phyloP scores from a whole-genome alignment of 2,888 invertebrate genomes.

The Drosophila gaucha region DNA sequence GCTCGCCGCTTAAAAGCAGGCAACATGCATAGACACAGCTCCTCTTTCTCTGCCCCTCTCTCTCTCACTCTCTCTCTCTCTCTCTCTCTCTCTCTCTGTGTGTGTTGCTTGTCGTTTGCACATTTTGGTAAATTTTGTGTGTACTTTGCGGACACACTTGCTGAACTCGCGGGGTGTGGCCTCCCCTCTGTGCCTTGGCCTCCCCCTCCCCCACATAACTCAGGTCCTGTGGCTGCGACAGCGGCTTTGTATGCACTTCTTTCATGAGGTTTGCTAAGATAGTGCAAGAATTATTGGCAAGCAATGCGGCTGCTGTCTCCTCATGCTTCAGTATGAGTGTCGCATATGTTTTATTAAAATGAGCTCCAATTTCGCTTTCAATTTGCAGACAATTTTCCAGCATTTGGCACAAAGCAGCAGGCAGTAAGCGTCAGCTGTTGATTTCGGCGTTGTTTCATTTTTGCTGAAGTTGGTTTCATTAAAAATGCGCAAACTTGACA shows the following conservation, averaged over 20 bases:
- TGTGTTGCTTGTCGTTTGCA: conserved; percentile 74
- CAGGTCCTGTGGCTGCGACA: conserved; percentile 49
- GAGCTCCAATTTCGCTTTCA: conserved; percentile 75
- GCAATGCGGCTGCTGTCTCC: conserved; percentile 50
- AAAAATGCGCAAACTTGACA: conserved; percentile 56
- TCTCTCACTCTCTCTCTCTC: neutral
- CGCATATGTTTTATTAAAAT: conserved; percentile 80
- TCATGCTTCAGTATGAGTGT: conserved; percentile 26
- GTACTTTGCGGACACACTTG: conserved; percentile 59
- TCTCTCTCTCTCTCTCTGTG: conserved; percentile 16
- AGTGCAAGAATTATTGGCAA: conserved; percentile 78
- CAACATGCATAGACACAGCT: conserved; percentile 24
- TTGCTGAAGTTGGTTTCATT: conserved; percentile 48
- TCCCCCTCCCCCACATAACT: conserved; percentile 55
- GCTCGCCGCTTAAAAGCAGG: conserved; percentile 39
- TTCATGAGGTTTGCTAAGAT: conserved; percentile 65
- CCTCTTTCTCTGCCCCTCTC: neutral
- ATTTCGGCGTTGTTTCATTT: conserved; percentile 26
- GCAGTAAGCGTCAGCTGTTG: conserved; percentile 31
- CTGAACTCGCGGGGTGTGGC: conserved; percentile 35
- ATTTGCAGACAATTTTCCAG: conserved; percentile 67
- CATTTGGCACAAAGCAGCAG: conserved; percentile 33
- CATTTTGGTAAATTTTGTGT: conserved; percentile 73
- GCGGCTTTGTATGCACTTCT: conserved; percentile 77
- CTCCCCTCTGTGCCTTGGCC: conserved; percentile 18